Evolutionary conservation across 2,888 invertebrate species (phyloP).

Genomic region (Trissolcus brochymenae): DNA sequence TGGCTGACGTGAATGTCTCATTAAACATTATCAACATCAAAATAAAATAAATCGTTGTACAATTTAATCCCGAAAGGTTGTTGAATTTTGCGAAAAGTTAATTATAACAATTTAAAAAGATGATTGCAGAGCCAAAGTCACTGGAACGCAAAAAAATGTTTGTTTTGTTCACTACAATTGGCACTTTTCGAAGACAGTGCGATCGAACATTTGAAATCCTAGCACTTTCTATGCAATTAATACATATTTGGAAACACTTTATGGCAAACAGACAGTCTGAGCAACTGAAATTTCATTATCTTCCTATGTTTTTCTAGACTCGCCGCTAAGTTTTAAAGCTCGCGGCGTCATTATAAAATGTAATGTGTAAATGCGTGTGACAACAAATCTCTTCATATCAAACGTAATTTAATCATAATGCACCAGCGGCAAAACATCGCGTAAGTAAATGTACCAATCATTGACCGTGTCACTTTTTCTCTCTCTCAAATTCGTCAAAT

Average conservation of each 20-base stretch:
- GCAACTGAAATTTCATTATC: constrained; percentile 64
- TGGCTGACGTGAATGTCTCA: constrained; percentile 70
- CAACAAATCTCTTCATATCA: constrained; percentile 43
- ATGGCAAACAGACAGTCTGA: constrained; percentile 73
- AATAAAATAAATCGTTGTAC: too few relatives aligned
- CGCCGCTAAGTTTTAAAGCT: constrained; percentile 17
- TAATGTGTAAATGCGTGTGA: constrained; percentile 50
- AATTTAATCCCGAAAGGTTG: too few relatives aligned
- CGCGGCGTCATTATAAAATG: constrained; percentile 43
- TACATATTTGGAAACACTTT: constrained; percentile 61
- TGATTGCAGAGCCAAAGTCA: constrained; percentile 53
- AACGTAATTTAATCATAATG: constrained; percentile 51
- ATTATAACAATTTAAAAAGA: neutral
- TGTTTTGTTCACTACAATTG: constrained; percentile 59
- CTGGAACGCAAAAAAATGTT: constrained; percentile 55
- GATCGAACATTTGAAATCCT: constrained; percentile 61
- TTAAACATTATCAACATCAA: constrained; percentile 11
- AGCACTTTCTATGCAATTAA: constrained; percentile 60
- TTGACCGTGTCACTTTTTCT: constrained; percentile 8
- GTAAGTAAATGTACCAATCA: constrained; percentile 37
- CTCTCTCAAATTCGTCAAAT: neutral
- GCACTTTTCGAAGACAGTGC: constrained; percentile 65
- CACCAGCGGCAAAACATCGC: constrained; percentile 34
- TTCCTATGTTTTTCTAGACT: constrained; percentile 56
- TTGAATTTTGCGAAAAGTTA: too few relatives aligned